Base-by-base conservation (phyloP, 2,888 invertebrate species). In the Athalia cordata region DNA sequence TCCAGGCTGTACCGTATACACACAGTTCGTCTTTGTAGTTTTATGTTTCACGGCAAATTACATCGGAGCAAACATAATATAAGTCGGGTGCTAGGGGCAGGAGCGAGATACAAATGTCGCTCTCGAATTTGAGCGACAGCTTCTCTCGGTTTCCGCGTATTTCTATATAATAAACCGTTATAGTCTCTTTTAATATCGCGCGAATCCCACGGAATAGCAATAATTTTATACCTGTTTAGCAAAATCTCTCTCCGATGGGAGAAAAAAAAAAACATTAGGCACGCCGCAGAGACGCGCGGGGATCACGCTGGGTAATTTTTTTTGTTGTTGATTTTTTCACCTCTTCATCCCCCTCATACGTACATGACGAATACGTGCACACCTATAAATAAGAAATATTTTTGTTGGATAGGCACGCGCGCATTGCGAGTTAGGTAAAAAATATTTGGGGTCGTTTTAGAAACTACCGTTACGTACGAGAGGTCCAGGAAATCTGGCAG, bases 41-140 rank as follows among this genome's bases (percentile, higher is more conserved):
- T 83, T 80, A 84, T 82, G 82, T 83, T 82, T 82, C 81, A 83
- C 82, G 84, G 83, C 82, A 83, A 84, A 84, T 84, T 84, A 82
- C 82, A 43, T 57, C 59, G 13, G 59, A 72, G 57, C 59, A 72
- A 72, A 72, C 72, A 47, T 29, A 29, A 29, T 29, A 29, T 29
- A 29, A 29, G 29, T 29, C 29, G 29, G 29, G 29, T 29, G 29
- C 29, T 29, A 29, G 29, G 29, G 29, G 29, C 29, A 29, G 29
- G 2, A 29, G 29, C 29, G 29, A 29, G 29, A 29, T 29, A 29
- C 29, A 29, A 29, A 29, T 29, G 29, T 29, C 29, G 29, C 29
- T 29, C 29, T 29, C 29, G 29, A 29, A 29, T 29, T 29, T 29
- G 29, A 29, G 29, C 29, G 29, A 29, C 29, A 29, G 29, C 29